Evolutionary conservation across 2,113 vertebrate genomes (phyloP).

Genomic region (Elephantulus edwardii): DNA sequence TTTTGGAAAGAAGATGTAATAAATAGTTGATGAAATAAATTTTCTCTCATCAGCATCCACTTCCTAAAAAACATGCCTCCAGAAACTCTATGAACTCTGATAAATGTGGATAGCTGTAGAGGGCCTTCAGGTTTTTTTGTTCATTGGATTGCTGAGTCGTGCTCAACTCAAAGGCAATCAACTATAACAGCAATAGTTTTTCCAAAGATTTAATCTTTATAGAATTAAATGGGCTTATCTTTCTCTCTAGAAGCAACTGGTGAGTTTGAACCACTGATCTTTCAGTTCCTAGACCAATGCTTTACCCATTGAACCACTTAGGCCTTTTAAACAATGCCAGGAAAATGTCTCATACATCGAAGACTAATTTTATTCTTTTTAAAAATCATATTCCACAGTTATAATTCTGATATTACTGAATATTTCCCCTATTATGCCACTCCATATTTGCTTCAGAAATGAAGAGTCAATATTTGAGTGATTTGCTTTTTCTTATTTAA

Average conservation of each 20-base stretch:
- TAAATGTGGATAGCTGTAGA: too few relatives aligned
- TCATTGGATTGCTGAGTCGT: too few relatives aligned
- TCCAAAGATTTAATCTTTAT: not conserved
- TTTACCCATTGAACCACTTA: too few relatives aligned
- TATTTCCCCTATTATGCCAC: not conserved
- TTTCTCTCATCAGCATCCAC: not conserved
- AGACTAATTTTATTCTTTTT: slow-evolving; percentile 1
- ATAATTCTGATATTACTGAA: not conserved
- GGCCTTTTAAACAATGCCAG: not conserved
- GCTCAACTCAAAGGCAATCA: too few relatives aligned
- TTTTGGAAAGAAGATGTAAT: not conserved
- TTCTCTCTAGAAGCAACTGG: not conserved
- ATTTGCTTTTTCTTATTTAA: slow-evolving; percentile 41
- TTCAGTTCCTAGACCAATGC: not conserved
- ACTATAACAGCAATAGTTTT: not conserved
- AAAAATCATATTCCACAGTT: not conserved
- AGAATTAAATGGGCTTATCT: not conserved
- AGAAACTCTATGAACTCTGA: too few relatives aligned
- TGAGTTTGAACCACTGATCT: not conserved
- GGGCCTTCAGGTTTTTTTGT: too few relatives aligned
- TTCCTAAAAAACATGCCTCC: too few relatives aligned
- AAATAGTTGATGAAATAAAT: not conserved
- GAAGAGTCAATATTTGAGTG: not conserved
- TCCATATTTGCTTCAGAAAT: too few relatives aligned
- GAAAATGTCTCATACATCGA: not conserved